These are phyloP conservation scores for Mellilla xanthometata DNA, from an alignment of 2,888 invertebrate species.

Conservation along the genomic window DNA sequence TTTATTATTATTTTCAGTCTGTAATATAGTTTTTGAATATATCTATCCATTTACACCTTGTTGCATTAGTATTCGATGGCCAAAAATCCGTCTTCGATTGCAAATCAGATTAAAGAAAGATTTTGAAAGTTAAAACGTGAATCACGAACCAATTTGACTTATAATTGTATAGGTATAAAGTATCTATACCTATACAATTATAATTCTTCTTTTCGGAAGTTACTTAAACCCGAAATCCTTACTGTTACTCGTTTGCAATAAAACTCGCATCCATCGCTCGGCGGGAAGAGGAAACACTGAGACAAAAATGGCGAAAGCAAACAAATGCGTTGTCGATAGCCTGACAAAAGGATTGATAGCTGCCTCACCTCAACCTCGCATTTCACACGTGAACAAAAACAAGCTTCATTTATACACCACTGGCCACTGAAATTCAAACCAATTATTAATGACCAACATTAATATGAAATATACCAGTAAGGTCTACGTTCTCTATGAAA, in stretches of 20 bases:
- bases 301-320: constrained; percentile 78
- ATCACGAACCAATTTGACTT: too few relatives aligned
- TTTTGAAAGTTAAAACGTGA: too few relatives aligned
- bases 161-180: too few relatives aligned
- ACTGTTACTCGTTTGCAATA: constrained; percentile 3
- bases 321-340: constrained; percentile 78
- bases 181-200: too few relatives aligned
- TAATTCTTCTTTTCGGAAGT: too few relatives aligned
- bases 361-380: constrained; percentile 33
- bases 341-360: constrained; percentile 79
- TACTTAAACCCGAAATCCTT: too few relatives aligned
- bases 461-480: constrained; percentile 14
- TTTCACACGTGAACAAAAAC: constrained; percentile 27
- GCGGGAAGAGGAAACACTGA: constrained; percentile 54
- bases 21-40: too few relatives aligned
- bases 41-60: too few relatives aligned
- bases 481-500: constrained; percentile 1
- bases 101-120: too few relatives aligned
- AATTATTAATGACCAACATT: constrained; percentile 17
- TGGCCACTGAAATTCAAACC: constrained; percentile 14
- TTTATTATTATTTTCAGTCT: too few relatives aligned
- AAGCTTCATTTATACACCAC: constrained; percentile 15
- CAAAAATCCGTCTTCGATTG: too few relatives aligned
- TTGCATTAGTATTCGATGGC: too few relatives aligned
- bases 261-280: constrained; percentile 32